Evolutionary conservation across 2,113 vertebrate genomes (phyloP), one percentile per base, ranked within the genome.

Genomic region (Paraplagusia blochii): DNA sequence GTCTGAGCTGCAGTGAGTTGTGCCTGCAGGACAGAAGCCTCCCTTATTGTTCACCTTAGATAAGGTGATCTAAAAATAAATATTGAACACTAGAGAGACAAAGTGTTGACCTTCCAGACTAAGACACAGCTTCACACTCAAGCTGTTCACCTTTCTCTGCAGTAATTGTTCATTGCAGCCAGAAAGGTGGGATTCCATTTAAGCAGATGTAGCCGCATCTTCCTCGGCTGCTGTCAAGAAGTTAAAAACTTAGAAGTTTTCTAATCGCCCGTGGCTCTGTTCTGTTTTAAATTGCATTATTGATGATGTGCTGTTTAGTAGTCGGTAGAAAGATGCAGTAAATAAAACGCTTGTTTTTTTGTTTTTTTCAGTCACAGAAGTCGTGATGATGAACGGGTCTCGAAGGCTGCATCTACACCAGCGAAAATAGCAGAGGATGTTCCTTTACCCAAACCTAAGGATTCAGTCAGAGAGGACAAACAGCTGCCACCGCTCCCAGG

Each of bases 401-500:
- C 93, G 2, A 98, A 99, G 71, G 85, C 90, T 0, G 90, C 92
- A 67, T 90, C 95, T 39, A 92, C 94, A 54, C 93, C 95, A 36
- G 88, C 92, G 36, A 98, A 95, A 85, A 92, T 90, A 10, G 33
- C 69, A 11, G 95, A 96, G 72, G 95, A 96, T 53, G 52, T 80
- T 18, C 68, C 83, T 42, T 58, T 90, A 53, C 84, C 92, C 63
- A 95, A 94, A 90, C 74, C 85, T 1, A 68, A 89, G 69, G 97
- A 98, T 69, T 90, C 94, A 35, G 73, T 88, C 0, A 91, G 93
- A 82, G 90, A 93, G 13, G 91, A 93, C 33, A 99, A 98, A 62
- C 94, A 90, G 77, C 91, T 94, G 46, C 94, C 96, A 2, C 90
- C 93, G 2, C 89, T 98, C 61, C 95, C 96, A 93, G 97, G 97